Percentiles rank a stretch among this genome's conserved stretches.
Evolutionary conservation across 2,888 invertebrate genomes (phyloP).

Genomic region (Drepanosiphum platanoidis): DNA sequence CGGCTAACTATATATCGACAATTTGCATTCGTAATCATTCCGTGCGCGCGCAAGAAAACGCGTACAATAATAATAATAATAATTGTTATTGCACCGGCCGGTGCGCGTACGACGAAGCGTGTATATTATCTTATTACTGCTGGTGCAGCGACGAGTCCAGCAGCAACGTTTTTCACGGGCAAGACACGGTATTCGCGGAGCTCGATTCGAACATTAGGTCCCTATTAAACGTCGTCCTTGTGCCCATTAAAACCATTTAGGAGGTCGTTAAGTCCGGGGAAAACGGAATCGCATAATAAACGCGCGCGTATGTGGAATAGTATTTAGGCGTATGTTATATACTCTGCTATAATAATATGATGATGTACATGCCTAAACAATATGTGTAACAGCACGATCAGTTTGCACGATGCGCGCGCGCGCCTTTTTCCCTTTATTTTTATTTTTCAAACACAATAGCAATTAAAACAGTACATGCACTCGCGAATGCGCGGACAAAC

Average conservation of each 20-base stretch:
- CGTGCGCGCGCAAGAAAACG: neutral
- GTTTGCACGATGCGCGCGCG: neutral
- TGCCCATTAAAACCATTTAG: conserved; percentile 48
- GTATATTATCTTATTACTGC: neutral
- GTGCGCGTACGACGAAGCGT: neutral
- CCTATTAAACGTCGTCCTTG: conserved; percentile 48
- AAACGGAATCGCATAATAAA: conserved; percentile 13
- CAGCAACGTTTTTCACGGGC: neutral
- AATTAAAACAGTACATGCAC: neutral
- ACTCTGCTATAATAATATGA: neutral
- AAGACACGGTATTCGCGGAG: neutral
- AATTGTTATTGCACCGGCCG: conserved; percentile 16
- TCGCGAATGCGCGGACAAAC: neutral
- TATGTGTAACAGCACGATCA: neutral
- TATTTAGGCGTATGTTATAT: neutral
- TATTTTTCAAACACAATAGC: neutral
- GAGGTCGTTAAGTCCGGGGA: conserved; percentile 37
- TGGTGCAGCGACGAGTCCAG: neutral
- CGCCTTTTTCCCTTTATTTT: neutral
- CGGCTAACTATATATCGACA: conserved; percentile 38
- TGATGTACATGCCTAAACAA: no score
- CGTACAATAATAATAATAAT: conserved; percentile 5
- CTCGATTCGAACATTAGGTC: conserved; percentile 8
- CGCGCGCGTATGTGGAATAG: neutral
- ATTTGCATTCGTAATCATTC: conserved; percentile 47